These are phyloP conservation scores for Apis florea DNA, from an alignment of 1,140 invertebrate species.

Conservation along the genomic window DNA sequence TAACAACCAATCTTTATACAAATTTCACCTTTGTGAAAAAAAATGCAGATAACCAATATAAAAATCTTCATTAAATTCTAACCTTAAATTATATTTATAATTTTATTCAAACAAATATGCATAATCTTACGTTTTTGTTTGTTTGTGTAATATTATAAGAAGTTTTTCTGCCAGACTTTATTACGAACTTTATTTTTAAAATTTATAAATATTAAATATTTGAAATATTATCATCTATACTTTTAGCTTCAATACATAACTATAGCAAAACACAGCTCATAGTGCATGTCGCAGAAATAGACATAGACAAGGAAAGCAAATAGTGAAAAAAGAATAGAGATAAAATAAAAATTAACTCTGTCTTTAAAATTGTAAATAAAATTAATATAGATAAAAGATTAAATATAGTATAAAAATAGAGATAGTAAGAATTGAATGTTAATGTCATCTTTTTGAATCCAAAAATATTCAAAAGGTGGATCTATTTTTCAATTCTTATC, in stretches of 20 bases:
- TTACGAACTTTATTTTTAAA: not conserved
- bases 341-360: not conserved
- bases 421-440: no score
- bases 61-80: conserved; percentile 10
- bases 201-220: not conserved
- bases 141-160: conserved; percentile 14
- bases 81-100: conserved; percentile 21
- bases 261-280: no score
- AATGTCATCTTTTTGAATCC: no score
- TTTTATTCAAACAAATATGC: not conserved
- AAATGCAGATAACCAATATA: conserved; percentile 38
- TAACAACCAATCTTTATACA: not conserved
- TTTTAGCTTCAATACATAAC: not conserved
- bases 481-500: no score
- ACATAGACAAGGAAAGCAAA: not conserved
- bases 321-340: conserved; percentile 1
- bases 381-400: no score
- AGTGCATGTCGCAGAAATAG: no score
- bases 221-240: not conserved
- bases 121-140: conserved; percentile 23
- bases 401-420: no score
- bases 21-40: conserved; percentile 38
- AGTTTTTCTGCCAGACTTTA: not conserved
- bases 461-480: no score
- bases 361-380: no score